Evolutionary conservation across 2,888 invertebrate species (phyloP).

Genomic region (Neoitamus cyanurus): DNA sequence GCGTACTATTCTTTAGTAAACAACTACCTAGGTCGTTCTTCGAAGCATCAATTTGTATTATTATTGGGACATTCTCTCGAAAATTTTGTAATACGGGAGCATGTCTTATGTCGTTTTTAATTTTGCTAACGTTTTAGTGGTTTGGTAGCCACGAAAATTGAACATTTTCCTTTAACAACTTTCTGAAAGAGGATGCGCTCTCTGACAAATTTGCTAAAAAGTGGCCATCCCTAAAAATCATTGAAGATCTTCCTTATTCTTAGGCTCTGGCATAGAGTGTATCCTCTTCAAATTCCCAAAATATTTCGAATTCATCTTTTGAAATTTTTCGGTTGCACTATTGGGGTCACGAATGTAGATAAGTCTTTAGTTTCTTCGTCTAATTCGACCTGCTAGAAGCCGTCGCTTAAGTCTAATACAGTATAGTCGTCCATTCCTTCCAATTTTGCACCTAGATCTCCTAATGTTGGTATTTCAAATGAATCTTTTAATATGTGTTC

Average conservation of each 20-base stretch:
- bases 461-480: slow-evolving; percentile 41
- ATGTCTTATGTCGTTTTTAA: neutral
- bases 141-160: slow-evolving; percentile 19
- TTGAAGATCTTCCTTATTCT: slow-evolving; percentile 38
- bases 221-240: neutral
- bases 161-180: slow-evolving; percentile 25
- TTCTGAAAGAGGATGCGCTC: neutral
- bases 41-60: neutral
- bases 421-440: slow-evolving; percentile 39
- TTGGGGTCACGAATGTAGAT: neutral
- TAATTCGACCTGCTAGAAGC: slow-evolving; percentile 38
- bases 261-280: slow-evolving; percentile 19
- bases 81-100: slow-evolving; percentile 1
- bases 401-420: slow-evolving; percentile 44
- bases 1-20: neutral
- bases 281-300: no score
- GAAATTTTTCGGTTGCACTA: neutral
- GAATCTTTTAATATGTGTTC: slow-evolving; percentile 32
- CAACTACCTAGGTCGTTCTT: neutral
- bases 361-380: neutral
- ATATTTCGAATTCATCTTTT: no score
- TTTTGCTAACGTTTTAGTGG: neutral
- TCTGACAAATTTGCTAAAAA: slow-evolving; percentile 41
- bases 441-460: slow-evolving; percentile 27
- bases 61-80: neutral